Evolutionary conservation across 1,140 invertebrate species (phyloP), one percentile per base, ranked within the genome.

Genomic region (Aricia agestis): DNA sequence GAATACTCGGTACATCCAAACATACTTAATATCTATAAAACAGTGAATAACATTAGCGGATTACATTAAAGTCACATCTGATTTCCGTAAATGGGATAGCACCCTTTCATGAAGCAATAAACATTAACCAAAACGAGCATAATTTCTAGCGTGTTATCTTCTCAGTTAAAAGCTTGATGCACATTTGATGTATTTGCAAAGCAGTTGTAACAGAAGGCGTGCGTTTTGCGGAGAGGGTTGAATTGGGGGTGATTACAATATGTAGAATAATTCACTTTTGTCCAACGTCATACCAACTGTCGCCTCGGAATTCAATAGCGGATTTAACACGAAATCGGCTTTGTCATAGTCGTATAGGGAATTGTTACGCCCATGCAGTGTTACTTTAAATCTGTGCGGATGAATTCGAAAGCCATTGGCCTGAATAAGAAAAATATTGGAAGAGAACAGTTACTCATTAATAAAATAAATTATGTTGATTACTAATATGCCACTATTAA

Each of bases 301-400:
- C 61, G 66, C 32, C 45, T 63, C 45, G 66, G 68, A 76, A 71
- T 72, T 68, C 70, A 66, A 70, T 70, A 70, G 70, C 58, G 66
- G 45, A 61, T 65, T 67, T 36, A 68, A 58, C 69, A 58, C 67
- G 25, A 32, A 69, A 36, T 57, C 45, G 65, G 68, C 66, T 72
- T 65, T 68, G 74, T 71, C 68, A 66, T 66, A 72, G 72, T 74
- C 68, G 77, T 75, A 80, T 81, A 76, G 78, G 77, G 74, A 80
- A 82, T 81, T 78, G 72, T 68, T 65, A 75, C 68, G 65, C 74
- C 72, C 69, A 76, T 75, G 73, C 78, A 80, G 81, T 81, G 82
- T 82, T 78, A 78, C 75, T 74, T 71, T 74, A 75, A 82, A 83
- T 76, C 77, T 80, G 78, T 76, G 82, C 83, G 83, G 84, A 76